Evolutionary conservation across 2,113 vertebrate species (phyloP), one percentile per base, ranked within the genome.

Genomic region (Cephalopterus ornatus): DNA sequence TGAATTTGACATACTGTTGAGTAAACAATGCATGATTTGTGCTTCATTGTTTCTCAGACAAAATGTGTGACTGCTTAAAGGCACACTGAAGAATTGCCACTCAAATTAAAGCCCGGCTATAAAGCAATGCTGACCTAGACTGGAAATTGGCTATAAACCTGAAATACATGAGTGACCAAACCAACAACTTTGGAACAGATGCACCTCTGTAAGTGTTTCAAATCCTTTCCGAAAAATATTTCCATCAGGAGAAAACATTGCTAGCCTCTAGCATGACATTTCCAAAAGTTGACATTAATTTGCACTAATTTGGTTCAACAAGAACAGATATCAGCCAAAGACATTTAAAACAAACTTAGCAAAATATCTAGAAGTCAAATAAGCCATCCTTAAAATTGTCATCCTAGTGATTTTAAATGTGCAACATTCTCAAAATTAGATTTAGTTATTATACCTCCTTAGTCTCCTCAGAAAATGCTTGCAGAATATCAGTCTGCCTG

Each of bases 401-500:
- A 30, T 35, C 9, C 20, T 56, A 49, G 17, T 22, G 65, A 61
- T 75, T 75, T 94, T 32, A 88, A 63, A 71, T 44, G 22, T 49
- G 22, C 12, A 52, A 50, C 23, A 55, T 61, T 75, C 24, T 49
- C 35, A 50, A 50, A 84, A 79, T 14, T 79, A 2, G 50, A 53
- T 92, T 92, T 56, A 89, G 28, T 81, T 90, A 95, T 97, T 71
- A 26, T 97, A 99, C 99, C 99, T 99, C 98, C 14, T 99, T 98
- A 85, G 99, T 99, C 96, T 99, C 99, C 93, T 99, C 98, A 65
- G 98, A 98, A 98, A 99, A 99, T 37, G 99, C 99, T 97, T 99
- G 99, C 74, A 99, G 98, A 95, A 99, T 99, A 96, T 99, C 99
- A 1, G 99, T 99, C 98, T 99, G 99, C 24, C 99, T 98, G 62